These are phyloP conservation scores for Sitodiplosis mosellana DNA, from an alignment of 1,140 invertebrate species.

Conservation along the genomic window DNA sequence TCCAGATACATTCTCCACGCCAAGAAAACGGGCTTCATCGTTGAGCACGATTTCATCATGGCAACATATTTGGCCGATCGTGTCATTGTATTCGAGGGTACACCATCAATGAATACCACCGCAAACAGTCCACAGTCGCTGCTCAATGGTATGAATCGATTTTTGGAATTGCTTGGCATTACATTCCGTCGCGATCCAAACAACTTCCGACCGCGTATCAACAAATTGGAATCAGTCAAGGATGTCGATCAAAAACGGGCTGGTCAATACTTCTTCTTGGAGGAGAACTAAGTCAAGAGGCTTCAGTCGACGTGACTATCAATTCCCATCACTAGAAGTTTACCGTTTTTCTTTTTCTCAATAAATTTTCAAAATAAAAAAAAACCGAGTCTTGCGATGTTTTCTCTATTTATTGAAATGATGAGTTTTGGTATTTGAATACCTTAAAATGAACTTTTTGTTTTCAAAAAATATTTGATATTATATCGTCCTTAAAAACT, in stretches of 20 bases:
- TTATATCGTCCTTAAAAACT: too few species aligned
- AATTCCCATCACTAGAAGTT: too few species aligned
- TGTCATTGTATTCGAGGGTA: conserved; percentile 96
- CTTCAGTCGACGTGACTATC: too few species aligned
- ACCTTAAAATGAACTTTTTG: too few species aligned
- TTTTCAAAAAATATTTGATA: too few species aligned
- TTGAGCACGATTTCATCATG: conserved; percentile 99
- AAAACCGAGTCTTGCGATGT: too few species aligned
- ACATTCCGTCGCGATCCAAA: conserved; percentile 98
- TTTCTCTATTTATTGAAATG: too few species aligned
- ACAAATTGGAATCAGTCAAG: conserved; percentile 93
- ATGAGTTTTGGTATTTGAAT: too few species aligned
- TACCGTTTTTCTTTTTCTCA: too few species aligned
- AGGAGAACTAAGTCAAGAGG: conserved; percentile 50
- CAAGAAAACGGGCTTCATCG: conserved; percentile 98
- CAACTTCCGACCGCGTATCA: conserved; percentile 95
- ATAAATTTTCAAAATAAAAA: too few species aligned
- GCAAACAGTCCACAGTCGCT: conserved; percentile 88
- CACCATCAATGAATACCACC: conserved; percentile 68
- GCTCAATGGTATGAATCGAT: conserved; percentile 95
- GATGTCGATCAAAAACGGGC: conserved; percentile 93
- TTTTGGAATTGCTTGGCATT: conserved; percentile 90
- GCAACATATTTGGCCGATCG: conserved; percentile 97
- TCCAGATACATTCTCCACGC: conserved; percentile 92
- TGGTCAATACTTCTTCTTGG: conserved; percentile 98